These are phyloP conservation scores for Sula dactylatra DNA, from an alignment of 2,113 vertebrate species.

Conservation along the genomic window DNA sequence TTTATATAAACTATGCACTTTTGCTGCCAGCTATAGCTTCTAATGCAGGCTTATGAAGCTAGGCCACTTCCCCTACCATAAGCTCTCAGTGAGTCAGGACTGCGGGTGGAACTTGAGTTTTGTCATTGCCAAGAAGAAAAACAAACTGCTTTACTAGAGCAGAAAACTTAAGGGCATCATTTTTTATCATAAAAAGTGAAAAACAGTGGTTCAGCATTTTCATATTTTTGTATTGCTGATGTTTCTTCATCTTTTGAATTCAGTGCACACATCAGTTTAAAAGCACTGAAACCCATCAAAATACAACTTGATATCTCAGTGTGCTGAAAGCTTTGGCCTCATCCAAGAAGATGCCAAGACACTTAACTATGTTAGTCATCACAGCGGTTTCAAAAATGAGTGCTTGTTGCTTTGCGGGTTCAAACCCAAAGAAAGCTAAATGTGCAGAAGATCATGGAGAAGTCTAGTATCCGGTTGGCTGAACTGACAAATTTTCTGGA, in stretches of 20 bases:
- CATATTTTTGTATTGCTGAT: not conserved
- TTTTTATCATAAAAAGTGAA: not conserved
- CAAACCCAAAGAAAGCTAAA: not conserved
- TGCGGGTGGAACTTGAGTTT: constrained; percentile 42
- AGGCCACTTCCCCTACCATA: constrained; percentile 46
- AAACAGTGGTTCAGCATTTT: not conserved
- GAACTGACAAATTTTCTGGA: constrained; percentile 51
- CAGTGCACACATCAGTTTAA: not conserved
- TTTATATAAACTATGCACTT: not conserved
- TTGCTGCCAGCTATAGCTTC: constrained; percentile 36
- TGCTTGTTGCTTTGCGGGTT: not conserved
- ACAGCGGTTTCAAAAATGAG: not conserved
- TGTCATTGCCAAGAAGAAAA: constrained; percentile 36
- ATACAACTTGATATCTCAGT: not conserved
- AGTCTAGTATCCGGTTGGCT: constrained; percentile 32
- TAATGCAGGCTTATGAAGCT: constrained; percentile 14
- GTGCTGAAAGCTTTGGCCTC: not conserved
- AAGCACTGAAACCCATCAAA: not conserved
- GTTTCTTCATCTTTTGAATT: not conserved
- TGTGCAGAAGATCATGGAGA: not conserved
- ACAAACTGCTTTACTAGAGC: not conserved
- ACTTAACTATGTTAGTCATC: not conserved
- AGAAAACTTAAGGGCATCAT: not conserved
- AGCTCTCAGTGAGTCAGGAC: constrained; percentile 51
- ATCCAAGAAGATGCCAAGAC: not conserved